A percentile compares a stretch with the other conserved stretches of the same genome.
Evolutionary conservation across 2,888 invertebrate genomes (phyloP).

Genomic region (Bruchidius siliquastri): DNA sequence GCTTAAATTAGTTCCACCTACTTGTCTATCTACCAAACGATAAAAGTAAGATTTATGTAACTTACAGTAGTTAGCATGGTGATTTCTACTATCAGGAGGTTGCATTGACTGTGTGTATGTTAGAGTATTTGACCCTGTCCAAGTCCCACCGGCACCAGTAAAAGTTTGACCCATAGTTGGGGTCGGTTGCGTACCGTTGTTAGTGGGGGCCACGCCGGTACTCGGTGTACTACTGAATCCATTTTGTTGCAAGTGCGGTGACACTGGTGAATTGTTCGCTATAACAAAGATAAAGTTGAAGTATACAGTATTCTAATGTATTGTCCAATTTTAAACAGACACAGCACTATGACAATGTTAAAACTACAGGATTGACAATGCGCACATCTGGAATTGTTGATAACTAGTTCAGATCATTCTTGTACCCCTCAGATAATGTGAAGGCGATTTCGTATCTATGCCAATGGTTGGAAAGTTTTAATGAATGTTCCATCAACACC

Average conservation of each 20-base stretch:
- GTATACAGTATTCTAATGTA: too few relatives aligned
- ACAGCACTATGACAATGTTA: too few relatives aligned
- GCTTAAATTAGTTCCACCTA: too few relatives aligned
- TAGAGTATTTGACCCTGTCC: constrained; percentile 87
- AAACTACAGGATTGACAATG: too few relatives aligned
- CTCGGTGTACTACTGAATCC: constrained; percentile 42
- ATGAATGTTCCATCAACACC: too few relatives aligned
- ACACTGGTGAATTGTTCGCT: constrained; percentile 47
- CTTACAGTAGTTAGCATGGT: constrained; percentile 63
- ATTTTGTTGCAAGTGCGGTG: constrained; percentile 52
- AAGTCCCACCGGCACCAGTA: constrained; percentile 60
- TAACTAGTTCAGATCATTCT: too few relatives aligned
- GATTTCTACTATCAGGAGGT: constrained; percentile 63
- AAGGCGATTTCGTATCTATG: too few relatives aligned
- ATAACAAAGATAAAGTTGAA: constrained; percentile 11
- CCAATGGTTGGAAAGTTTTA: too few relatives aligned
- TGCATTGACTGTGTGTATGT: constrained; percentile 90
- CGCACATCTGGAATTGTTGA: too few relatives aligned
- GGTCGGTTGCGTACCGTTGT: constrained; percentile 31
- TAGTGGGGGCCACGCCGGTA: constrained; percentile 23
- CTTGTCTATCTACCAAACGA: too few relatives aligned
- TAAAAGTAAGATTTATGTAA: background rate
- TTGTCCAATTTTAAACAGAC: too few relatives aligned
- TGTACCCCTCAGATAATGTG: too few relatives aligned
- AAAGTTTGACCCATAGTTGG: constrained; percentile 37